Percentiles rank a stretch among this genome's conserved stretches.
These are phyloP conservation scores for Drosophila auraria DNA, from an alignment of 1,140 invertebrate species.

Conservation along the genomic window DNA sequence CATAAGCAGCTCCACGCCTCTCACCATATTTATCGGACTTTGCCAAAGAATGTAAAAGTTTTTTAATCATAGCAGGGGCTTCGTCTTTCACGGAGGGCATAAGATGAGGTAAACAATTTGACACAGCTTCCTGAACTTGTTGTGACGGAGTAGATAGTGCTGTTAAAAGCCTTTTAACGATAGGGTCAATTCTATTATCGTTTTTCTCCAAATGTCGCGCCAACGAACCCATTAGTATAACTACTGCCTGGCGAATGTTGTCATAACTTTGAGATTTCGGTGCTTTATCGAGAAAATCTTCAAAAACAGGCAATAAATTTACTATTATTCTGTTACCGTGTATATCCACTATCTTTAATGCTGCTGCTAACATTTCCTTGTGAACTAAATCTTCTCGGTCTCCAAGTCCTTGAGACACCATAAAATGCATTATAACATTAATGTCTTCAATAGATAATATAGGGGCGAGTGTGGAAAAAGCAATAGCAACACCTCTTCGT, in stretches of 20 bases:
- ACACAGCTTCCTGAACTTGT: conserved; percentile 98
- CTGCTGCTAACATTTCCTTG: conserved; percentile 96
- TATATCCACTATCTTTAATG: conserved; percentile 94
- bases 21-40: conserved; percentile 99
- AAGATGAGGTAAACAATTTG: conserved; percentile 97
- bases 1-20: conserved; percentile 92
- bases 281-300: conserved; percentile 95
- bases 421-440: conserved; percentile 92
- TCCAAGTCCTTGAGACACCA: conserved; percentile 94
- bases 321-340: conserved; percentile 94
- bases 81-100: conserved; percentile 96
- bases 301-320: conserved; percentile 94
- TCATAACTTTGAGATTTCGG: conserved; percentile 96
- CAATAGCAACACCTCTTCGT: conserved; percentile 94
- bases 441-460: conserved; percentile 88
- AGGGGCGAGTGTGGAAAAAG: conserved; percentile 90
- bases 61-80: conserved; percentile 92
- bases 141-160: conserved; percentile 98
- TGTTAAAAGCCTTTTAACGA: conserved; percentile 95
- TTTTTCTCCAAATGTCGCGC: conserved; percentile 97
- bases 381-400: conserved; percentile 94
- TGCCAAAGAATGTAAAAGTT: conserved; percentile 94
- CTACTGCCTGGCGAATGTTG: conserved; percentile 96
- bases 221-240: conserved; percentile 98
- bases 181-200: conserved; percentile 95